Conservation (phyloP, 2,888 invertebrate genomes). For the Drosophila nigricruria region DNA sequence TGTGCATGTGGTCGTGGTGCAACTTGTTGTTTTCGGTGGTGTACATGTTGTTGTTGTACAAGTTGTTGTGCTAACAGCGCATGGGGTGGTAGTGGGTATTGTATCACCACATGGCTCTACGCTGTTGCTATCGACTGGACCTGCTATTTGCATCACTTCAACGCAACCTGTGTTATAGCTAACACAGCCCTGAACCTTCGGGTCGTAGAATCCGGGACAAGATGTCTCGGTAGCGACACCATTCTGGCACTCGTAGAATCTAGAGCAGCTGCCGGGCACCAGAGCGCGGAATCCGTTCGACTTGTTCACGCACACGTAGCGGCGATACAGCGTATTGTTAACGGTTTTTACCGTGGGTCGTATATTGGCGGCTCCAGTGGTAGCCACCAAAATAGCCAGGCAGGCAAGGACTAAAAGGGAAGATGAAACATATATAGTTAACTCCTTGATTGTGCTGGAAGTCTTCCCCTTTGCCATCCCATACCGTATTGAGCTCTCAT, state of each 20-base stretch:
- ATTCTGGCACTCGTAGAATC: constrained; percentile 79
- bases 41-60: constrained; percentile 5
- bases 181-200: constrained; percentile 67
- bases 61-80: constrained; percentile 9
- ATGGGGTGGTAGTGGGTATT: constrained; percentile 44
- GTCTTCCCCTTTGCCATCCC: background rate
- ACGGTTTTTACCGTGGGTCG: constrained; percentile 43
- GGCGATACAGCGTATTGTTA: constrained; percentile 71
- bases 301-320: constrained; percentile 75
- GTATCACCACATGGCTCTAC: constrained; percentile 38
- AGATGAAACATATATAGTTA: constrained; percentile 4
- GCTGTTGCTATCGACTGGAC: constrained; percentile 6
- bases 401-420: constrained; percentile 51
- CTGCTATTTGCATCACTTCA: constrained; percentile 43
- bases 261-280: constrained; percentile 82
- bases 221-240: constrained; percentile 55
- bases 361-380: constrained; percentile 63
- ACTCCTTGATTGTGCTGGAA: constrained; percentile 10
- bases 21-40: constrained; percentile 1
- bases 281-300: constrained; percentile 75
- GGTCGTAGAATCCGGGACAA: constrained; percentile 76
- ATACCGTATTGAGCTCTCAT: constrained; percentile 64
- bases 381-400: constrained; percentile 46
- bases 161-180: constrained; percentile 73
- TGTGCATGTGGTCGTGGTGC: constrained; percentile 15